phyloP scores from a whole-genome alignment of 2,113 vertebrate species.

The Hippocampus abdominalis region DNA sequence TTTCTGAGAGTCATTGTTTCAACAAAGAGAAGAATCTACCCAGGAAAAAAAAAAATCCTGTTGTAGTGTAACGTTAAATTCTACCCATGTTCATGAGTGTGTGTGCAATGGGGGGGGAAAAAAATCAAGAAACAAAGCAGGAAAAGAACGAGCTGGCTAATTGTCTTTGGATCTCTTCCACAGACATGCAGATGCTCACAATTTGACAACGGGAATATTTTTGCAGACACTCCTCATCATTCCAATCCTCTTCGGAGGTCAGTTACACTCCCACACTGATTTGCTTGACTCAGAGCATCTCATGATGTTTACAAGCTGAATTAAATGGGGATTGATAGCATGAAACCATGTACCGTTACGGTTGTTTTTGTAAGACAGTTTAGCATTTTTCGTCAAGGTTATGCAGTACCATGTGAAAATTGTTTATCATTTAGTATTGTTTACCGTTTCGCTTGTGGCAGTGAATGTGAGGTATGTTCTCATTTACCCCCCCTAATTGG shows the following conservation, averaged over 20 bases:
- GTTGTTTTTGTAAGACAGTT: constrained; percentile 4
- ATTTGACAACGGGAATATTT: constrained; percentile 17
- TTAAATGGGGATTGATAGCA: background rate
- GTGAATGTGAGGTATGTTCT: background rate
- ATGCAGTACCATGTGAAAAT: background rate
- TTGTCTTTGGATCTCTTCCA: constrained; percentile 39
- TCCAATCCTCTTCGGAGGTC: constrained; percentile 19
- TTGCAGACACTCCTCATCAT: constrained; percentile 15
- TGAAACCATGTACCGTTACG: background rate
- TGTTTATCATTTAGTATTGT: background rate
- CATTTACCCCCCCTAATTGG: constrained; percentile 7
- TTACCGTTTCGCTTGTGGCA: background rate
- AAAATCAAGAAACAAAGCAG: constrained; percentile 29
- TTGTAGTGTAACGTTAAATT: background rate
- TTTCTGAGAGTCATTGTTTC: background rate
- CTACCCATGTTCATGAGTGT: constrained; percentile 5
- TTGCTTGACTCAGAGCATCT: background rate
- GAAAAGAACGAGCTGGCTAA: constrained; percentile 42
- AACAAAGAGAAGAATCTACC: too few species aligned
- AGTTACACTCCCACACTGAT: background rate
- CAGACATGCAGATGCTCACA: constrained; percentile 21
- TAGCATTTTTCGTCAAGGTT: constrained; percentile 5
- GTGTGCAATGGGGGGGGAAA: constrained; percentile 4
- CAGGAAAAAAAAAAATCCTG: background rate
- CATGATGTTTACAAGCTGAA: background rate